A percentile compares a stretch with the other conserved stretches of the same genome.
phyloP scores from a whole-genome alignment of 2,113 vertebrate genomes.

The Atrichornis clamosus region DNA sequence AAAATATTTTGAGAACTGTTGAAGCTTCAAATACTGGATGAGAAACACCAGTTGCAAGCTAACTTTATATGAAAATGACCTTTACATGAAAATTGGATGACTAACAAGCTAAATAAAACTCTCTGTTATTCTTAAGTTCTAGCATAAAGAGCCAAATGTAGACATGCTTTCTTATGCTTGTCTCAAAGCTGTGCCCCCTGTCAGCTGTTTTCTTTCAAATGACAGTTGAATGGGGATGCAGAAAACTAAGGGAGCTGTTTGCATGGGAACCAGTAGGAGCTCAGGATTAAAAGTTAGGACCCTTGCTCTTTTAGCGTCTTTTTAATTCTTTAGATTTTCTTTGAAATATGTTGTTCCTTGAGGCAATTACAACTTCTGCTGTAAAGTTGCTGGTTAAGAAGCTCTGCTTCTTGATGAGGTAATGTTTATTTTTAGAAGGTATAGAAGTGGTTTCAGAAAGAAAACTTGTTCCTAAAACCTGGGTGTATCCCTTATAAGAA shows the following conservation, averaged over 20 bases:
- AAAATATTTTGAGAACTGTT: neutral
- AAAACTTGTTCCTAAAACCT: neutral
- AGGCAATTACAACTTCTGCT: neutral
- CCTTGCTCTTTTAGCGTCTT: neutral
- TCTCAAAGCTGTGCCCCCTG: neutral
- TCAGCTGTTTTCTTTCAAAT: neutral
- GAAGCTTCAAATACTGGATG: neutral
- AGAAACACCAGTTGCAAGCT: neutral
- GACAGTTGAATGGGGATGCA: neutral
- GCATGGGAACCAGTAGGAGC: neutral
- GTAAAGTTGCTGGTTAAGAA: neutral
- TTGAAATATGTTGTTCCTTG: neutral
- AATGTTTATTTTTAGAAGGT: neutral
- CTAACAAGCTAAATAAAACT: constrained; percentile 25
- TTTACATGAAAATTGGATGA: neutral
- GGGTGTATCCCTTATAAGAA: neutral
- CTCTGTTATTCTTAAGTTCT: neutral
- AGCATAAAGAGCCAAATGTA: neutral
- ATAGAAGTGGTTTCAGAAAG: neutral
- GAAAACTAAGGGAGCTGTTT: neutral
- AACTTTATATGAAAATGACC: neutral
- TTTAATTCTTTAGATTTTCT: neutral
- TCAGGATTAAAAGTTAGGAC: neutral
- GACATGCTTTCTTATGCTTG: neutral
- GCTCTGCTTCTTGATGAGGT: neutral